These are phyloP conservation scores for Atta texana DNA, from an alignment of 1,140 invertebrate species.

Conservation along the genomic window DNA sequence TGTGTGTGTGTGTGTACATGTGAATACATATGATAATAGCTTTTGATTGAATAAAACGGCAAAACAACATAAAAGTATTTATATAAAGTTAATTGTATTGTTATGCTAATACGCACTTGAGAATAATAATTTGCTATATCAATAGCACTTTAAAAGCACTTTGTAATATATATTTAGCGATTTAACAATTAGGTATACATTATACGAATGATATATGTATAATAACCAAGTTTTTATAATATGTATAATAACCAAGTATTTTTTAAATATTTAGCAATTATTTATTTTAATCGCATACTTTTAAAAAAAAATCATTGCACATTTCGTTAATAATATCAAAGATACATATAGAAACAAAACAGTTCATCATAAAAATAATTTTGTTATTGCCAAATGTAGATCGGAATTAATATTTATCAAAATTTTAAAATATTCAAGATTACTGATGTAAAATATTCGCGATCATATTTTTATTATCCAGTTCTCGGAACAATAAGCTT, in stretches of 20 bases:
- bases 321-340: not conserved
- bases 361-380: not conserved
- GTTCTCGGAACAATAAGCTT: not conserved
- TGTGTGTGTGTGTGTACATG: not conserved
- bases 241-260: not conserved
- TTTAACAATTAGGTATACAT: not conserved
- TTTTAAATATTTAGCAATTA: conserved; percentile 12
- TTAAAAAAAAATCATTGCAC: not conserved
- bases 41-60: conserved; percentile 53
- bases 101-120: not conserved
- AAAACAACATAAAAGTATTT: conserved; percentile 43
- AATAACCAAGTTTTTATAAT: not conserved
- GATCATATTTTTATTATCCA: not conserved
- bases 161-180: not conserved
- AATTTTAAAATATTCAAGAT: conserved; percentile 2
- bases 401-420: not conserved
- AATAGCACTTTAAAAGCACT: not conserved
- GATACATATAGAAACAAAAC: not conserved
- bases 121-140: not conserved
- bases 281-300: not conserved
- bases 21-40: not conserved
- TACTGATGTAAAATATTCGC: not conserved
- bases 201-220: not conserved
- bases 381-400: not conserved
- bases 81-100: not conserved